Evolutionary conservation across 2,797 vertebrate species (phyloP).

Genomic region (Phylloscopus collybita): DNA sequence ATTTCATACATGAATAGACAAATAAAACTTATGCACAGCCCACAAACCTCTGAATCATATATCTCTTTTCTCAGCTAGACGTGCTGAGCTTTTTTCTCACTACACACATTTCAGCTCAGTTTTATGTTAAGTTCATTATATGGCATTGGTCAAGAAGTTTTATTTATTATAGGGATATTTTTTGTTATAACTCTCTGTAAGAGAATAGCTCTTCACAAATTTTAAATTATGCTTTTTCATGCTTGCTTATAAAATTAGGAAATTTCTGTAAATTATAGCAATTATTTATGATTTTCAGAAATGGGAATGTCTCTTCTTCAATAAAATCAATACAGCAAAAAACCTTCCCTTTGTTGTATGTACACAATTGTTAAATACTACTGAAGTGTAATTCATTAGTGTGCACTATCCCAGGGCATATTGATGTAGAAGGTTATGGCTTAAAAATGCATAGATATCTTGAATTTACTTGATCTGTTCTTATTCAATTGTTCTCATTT

Average conservation of each 20-base stretch:
- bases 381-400: not conserved
- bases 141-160: not conserved
- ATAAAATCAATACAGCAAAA: constrained; percentile 59
- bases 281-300: constrained; percentile 56
- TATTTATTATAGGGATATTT: constrained; percentile 20
- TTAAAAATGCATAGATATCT: not conserved
- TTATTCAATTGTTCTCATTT: not conserved
- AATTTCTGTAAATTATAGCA: constrained; percentile 44
- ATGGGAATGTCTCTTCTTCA: constrained; percentile 17
- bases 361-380: not conserved
- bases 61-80: not conserved
- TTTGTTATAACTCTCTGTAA: constrained; percentile 40
- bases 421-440: not conserved
- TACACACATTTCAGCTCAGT: not conserved
- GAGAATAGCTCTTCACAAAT: constrained; percentile 51
- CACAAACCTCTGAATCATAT: not conserved
- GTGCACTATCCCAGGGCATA: not conserved
- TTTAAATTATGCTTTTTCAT: constrained; percentile 43
- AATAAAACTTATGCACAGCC: not conserved
- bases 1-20: not conserved
- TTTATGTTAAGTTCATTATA: not conserved
- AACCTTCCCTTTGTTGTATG: not conserved
- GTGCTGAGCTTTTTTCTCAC: not conserved
- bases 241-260: constrained; percentile 28
- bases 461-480: not conserved